Base-by-base conservation (phyloP, 1,140 invertebrate species). In the Eciton burchellii region DNA sequence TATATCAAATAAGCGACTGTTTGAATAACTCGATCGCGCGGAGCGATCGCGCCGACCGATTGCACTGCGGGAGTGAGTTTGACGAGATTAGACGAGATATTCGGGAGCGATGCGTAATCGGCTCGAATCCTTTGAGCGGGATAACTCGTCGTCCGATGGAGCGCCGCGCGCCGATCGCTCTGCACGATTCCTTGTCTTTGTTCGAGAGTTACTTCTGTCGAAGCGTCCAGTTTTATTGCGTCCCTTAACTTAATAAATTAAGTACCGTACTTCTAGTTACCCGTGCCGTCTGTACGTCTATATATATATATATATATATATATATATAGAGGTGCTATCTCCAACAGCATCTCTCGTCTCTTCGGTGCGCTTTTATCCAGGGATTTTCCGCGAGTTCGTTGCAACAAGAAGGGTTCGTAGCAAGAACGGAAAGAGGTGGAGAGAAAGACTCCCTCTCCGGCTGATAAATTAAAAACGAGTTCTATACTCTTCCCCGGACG, bases 151-250 rank as follows among this genome's bases (percentile, higher is more conserved):
- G 35, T 16, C n/a, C 35, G 16, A 43, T 68, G 49, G 62, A 66
- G 68, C 29, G 59, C 12, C 56, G 66, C 41, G 54, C 47, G 12
- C 35, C 49, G 35, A 70, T 79, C 63, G 49, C 43, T 70, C 19
- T 49, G 68, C 35, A 52, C 29, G 43, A 65, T 79, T 79, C 26
- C 63, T 59, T 79, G 63, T 56, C 56, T 79, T 68, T 12, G 24
- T 70, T 83, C 21, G 70, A 85, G 81, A 85, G 79, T 88, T 76
- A 90, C 88, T 85, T 87, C 73, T 68, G 21, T 21, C 63, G 49
- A 79, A n/a, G 63, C 52, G 74, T 45, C 21, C 49, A 79, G 63
- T 79, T 70, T 76, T 59, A 79, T 79, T 79, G 74, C 70, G 74
- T 70, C 49, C 41, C 47, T 70, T 79, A 79, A 79, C 66, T 79